Evolutionary conservation across 2,888 invertebrate genomes (phyloP).

Genomic region (Nemurella pictetii): DNA sequence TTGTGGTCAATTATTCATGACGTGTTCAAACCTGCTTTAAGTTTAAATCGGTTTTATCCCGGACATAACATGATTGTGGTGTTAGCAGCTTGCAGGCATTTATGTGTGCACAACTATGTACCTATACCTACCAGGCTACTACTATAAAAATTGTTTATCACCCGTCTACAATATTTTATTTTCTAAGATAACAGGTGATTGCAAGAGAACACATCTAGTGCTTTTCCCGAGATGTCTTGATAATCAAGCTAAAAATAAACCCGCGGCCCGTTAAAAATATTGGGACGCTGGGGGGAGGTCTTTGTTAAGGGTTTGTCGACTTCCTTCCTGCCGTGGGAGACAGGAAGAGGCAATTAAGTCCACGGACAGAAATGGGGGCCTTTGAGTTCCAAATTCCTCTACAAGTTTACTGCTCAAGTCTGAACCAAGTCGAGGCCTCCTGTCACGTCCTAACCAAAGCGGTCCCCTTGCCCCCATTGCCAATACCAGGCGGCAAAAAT

Average conservation of each 20-base stretch:
- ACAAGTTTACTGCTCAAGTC: too few relatives aligned
- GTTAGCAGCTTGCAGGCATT: background rate
- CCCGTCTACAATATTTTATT: too few relatives aligned
- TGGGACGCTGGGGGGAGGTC: background rate
- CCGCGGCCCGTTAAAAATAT: background rate
- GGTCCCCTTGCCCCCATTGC: too few relatives aligned
- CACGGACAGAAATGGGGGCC: background rate
- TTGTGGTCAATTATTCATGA: background rate
- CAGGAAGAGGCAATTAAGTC: background rate
- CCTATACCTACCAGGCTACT: too few relatives aligned
- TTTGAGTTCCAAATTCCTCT: too few relatives aligned
- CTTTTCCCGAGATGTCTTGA: background rate
- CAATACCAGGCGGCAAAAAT: too few relatives aligned
- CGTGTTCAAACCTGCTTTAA: background rate
- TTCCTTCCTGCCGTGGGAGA: background rate
- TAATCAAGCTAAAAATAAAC: background rate
- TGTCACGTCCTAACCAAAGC: too few relatives aligned
- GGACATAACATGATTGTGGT: background rate
- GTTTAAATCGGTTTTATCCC: background rate
- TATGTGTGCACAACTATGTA: background rate
- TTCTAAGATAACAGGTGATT: background rate
- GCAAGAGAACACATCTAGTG: background rate
- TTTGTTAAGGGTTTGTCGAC: background rate
- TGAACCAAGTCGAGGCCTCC: too few relatives aligned
- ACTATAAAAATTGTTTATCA: background rate